Evolutionary conservation across 2,888 invertebrate species (phyloP).

Genomic region (Linnaemya tessellans): DNA sequence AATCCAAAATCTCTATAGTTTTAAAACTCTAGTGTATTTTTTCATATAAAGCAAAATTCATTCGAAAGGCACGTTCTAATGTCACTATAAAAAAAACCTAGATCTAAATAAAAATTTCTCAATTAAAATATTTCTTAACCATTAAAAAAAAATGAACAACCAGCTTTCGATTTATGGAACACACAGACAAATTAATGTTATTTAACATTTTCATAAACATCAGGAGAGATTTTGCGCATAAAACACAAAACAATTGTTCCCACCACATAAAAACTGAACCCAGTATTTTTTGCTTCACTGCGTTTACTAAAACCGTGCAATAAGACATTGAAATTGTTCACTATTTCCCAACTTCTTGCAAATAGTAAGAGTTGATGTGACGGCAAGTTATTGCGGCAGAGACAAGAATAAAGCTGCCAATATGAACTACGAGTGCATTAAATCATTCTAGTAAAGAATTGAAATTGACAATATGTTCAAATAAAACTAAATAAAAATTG

Average conservation of each 20-base stretch:
- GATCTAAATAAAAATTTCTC: no score
- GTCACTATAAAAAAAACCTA: no score
- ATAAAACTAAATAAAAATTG: conserved; percentile 16
- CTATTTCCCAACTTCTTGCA: conserved; percentile 1
- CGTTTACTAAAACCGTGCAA: conserved; percentile 47
- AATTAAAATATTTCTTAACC: no score
- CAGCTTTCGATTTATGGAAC: no score
- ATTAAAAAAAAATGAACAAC: no score
- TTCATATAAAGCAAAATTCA: no score
- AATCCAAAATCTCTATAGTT: no score
- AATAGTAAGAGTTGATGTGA: conserved; percentile 41
- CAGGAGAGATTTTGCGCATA: conserved; percentile 67
- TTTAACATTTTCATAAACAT: conserved; percentile 41
- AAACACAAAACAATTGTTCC: conserved; percentile 24
- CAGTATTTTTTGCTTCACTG: conserved; percentile 50
- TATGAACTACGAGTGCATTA: conserved; percentile 15
- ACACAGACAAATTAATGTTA: not conserved
- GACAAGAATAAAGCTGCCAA: conserved; percentile 21
- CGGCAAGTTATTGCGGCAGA: conserved; percentile 21
- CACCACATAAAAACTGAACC: conserved; percentile 15
- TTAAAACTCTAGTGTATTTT: no score
- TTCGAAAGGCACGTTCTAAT: no score
- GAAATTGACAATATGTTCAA: not conserved
- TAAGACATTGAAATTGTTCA: not conserved
- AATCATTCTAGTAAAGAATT: conserved; percentile 13